Conservation (phyloP, 2,113 vertebrate species). For the Trinectes maculatus region DNA sequence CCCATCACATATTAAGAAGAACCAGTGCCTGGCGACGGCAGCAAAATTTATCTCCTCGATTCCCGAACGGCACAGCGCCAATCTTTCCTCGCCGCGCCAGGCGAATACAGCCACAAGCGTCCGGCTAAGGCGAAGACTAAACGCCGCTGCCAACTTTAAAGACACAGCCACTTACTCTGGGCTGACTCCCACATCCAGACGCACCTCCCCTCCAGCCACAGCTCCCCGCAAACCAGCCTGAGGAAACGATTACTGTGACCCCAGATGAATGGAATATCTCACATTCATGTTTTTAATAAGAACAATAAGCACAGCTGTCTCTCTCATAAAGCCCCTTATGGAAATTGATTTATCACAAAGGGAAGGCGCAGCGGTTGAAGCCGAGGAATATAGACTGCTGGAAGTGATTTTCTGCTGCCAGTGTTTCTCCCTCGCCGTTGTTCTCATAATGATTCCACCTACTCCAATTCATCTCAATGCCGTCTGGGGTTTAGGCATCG, state of each 20-base stretch:
- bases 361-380: constrained; percentile 48
- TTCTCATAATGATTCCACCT: constrained; percentile 69
- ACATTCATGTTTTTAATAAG: constrained; percentile 71
- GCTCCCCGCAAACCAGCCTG: constrained; percentile 50
- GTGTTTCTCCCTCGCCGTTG: constrained; percentile 47
- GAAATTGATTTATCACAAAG: constrained; percentile 75
- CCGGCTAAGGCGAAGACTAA: constrained; percentile 68
- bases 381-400: constrained; percentile 41
- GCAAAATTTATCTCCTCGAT: constrained; percentile 53
- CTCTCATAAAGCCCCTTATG: constrained; percentile 70
- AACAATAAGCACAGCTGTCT: constrained; percentile 71
- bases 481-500: constrained; percentile 48
- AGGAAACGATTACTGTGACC: constrained; percentile 63
- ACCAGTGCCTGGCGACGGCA: constrained; percentile 26
- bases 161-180: constrained; percentile 74
- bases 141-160: constrained; percentile 66
- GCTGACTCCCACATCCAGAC: constrained; percentile 55
- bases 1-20: constrained; percentile 36
- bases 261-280: constrained; percentile 63
- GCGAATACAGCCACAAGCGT: constrained; percentile 65
- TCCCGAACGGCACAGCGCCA: constrained; percentile 35
- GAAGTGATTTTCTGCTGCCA: constrained; percentile 52
- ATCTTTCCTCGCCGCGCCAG: constrained; percentile 41
- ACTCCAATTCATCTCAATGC: constrained; percentile 61
- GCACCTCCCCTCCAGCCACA: constrained; percentile 37